phyloP scores from a whole-genome alignment of 2,113 vertebrate species.

The Bos javanicus region DNA sequence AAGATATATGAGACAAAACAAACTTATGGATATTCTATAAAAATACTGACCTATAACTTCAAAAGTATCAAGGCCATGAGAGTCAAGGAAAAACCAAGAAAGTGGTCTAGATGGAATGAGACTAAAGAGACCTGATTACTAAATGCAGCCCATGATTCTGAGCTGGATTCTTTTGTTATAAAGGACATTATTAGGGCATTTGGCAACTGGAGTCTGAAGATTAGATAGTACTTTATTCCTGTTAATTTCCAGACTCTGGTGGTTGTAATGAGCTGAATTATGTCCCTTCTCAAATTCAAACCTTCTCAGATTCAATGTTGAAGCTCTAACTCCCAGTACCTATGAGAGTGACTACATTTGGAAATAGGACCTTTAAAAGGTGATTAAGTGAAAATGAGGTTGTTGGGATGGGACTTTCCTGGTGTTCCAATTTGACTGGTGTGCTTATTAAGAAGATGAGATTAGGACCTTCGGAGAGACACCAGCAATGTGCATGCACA shows the following conservation, averaged over 20 bases:
- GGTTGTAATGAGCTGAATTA: background rate
- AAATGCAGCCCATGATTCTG: background rate
- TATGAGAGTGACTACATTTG: background rate
- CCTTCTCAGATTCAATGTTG: background rate
- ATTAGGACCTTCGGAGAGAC: background rate
- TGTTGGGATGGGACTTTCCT: background rate
- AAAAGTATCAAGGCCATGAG: background rate
- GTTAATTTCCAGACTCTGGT: background rate
- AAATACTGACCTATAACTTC: background rate
- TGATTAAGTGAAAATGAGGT: background rate
- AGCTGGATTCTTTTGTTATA: background rate
- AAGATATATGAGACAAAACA: background rate
- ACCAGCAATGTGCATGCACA: fast-evolving
- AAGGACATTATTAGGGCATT: background rate
- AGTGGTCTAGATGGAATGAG: background rate
- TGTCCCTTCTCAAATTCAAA: background rate
- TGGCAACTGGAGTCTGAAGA: background rate
- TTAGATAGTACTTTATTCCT: background rate
- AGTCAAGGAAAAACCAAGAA: background rate
- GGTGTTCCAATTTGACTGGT: background rate
- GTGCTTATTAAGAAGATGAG: background rate
- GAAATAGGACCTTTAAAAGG: background rate
- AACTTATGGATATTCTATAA: background rate
- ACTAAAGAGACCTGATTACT: background rate
- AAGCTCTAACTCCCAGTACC: background rate